Conservation (phyloP, 1,140 invertebrate species). For the Schlechtendalia chinensis region DNA sequence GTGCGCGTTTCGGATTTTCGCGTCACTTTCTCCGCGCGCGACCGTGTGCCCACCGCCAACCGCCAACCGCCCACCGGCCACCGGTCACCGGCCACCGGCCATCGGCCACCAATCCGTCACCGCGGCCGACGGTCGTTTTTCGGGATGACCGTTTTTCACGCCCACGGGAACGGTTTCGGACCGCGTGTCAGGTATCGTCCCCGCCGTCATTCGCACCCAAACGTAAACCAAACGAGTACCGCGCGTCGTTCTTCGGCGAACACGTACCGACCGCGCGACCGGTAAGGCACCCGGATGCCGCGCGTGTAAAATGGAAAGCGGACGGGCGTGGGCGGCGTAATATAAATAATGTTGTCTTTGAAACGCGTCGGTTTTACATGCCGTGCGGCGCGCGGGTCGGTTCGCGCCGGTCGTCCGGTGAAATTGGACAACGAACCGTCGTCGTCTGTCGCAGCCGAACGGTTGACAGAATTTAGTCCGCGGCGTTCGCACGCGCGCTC, state of each 20-base stretch:
- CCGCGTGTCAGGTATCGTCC: too few species aligned
- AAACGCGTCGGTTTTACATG: slow-evolving; percentile 22
- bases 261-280: not conserved
- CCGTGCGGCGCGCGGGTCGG: not conserved
- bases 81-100: too few species aligned
- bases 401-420: not conserved
- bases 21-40: slow-evolving; percentile 7
- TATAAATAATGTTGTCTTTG: slow-evolving; percentile 30
- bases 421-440: slow-evolving; percentile 12
- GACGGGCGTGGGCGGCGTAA: slow-evolving; percentile 8
- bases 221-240: not conserved
- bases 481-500: not conserved
- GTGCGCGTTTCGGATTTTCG: slow-evolving; percentile 21
- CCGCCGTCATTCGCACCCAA: too few species aligned
- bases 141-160: too few species aligned
- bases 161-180: too few species aligned
- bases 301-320: slow-evolving; percentile 37
- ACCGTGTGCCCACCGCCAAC: too few species aligned
- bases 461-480: slow-evolving; percentile 8
- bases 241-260: not conserved
- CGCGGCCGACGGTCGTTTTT: too few species aligned
- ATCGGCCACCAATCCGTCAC: too few species aligned
- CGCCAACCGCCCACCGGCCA: too few species aligned
- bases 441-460: not conserved
- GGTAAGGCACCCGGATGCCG: slow-evolving; percentile 39